Percentiles rank a stretch among this genome's conserved stretches.
phyloP scores from a whole-genome alignment of 2,113 vertebrate species.

The Trochalopteron elliotii region DNA sequence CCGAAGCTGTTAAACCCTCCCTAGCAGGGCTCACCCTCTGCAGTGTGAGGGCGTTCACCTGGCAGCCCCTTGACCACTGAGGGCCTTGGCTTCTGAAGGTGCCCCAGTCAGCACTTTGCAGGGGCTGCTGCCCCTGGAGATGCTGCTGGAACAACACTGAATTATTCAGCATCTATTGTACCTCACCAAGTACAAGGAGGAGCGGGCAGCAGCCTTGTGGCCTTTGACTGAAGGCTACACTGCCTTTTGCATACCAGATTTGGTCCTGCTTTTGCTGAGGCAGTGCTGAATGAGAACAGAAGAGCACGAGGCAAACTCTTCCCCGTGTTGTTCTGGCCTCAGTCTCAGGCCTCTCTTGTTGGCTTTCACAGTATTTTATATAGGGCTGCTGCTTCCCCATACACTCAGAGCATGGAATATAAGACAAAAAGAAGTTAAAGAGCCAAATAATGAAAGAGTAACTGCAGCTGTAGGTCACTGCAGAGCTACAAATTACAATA shows the following conservation, averaged over 20 bases:
- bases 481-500: neutral
- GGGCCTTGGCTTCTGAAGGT: neutral
- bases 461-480: neutral
- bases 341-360: neutral
- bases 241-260: neutral
- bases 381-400: neutral
- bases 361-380: neutral
- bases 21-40: neutral
- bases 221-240: neutral
- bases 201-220: neutral
- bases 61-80: neutral
- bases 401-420: neutral
- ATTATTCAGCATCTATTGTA: constrained; percentile 45
- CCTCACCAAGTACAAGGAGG: neutral
- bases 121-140: neutral
- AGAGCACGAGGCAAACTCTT: neutral
- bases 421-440: neutral
- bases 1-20: too few species aligned
- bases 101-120: neutral
- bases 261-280: neutral
- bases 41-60: neutral
- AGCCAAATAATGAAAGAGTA: neutral
- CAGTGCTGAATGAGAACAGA: neutral
- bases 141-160: constrained; percentile 9
- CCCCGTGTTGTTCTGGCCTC: neutral